Conservation (phyloP, 2,113 vertebrate genomes). For the Ardeotis arabs region DNA sequence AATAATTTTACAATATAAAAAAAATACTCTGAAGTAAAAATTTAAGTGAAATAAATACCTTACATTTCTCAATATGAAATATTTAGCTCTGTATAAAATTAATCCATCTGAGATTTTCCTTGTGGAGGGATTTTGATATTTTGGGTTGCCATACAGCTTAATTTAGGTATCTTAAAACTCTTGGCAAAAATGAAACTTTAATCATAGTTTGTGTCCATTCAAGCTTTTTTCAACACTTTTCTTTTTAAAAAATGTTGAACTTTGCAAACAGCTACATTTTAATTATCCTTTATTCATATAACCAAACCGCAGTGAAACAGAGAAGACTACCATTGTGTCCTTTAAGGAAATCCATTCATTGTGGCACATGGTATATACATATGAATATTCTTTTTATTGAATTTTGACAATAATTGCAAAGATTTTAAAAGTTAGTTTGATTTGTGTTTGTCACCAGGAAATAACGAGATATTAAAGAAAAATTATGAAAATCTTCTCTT, state of each 20-base stretch:
- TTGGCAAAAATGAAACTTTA: background rate
- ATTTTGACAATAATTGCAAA: background rate
- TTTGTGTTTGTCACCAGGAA: background rate
- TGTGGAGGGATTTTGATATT: background rate
- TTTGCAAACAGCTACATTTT: background rate
- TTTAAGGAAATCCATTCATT: background rate
- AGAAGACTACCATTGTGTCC: background rate
- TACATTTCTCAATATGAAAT: background rate
- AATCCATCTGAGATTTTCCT: background rate
- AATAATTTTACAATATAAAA: background rate
- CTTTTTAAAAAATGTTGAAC: background rate
- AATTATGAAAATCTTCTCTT: background rate
- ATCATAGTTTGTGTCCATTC: background rate
- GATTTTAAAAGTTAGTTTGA: background rate
- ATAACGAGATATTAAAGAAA: background rate
- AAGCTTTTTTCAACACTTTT: background rate
- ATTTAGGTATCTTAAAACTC: background rate
- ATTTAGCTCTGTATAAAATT: background rate
- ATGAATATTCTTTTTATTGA: background rate
- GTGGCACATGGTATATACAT: background rate
- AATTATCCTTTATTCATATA: background rate
- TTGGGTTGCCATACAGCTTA: background rate
- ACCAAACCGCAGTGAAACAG: background rate
- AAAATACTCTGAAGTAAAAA: background rate
- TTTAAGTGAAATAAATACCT: background rate